phyloP scores from a whole-genome alignment of 37 sponge, comb jelly and placozoan species.

The Diacarnus erythraeanus region DNA sequence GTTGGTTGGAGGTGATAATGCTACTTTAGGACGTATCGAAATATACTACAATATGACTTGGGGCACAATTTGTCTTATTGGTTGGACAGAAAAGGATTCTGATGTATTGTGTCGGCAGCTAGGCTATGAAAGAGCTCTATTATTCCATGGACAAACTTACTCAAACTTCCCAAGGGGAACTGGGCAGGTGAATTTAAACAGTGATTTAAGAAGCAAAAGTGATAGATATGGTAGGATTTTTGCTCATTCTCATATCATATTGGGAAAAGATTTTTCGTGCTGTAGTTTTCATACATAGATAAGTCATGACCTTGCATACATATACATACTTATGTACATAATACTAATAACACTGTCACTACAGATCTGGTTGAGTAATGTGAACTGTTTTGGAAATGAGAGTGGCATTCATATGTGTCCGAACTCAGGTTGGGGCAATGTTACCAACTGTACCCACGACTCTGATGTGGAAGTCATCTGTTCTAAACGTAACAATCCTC shows the following conservation, averaged over 20 bases:
- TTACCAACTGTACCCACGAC: constrained; percentile 9
- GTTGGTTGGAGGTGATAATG: constrained; percentile 28
- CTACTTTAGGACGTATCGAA: constrained; percentile 53
- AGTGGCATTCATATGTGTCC: constrained; percentile 29
- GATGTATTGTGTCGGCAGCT: constrained; percentile 47
- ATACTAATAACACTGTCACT: no score
- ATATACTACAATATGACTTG: constrained; percentile 56
- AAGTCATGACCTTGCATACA: no score
- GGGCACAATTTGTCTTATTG: constrained; percentile 63
- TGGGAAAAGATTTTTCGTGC: no score
- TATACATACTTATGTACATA: no score
- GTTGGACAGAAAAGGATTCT: constrained; percentile 30
- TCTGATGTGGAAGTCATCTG: constrained; percentile 39
- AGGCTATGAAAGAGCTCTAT: constrained; percentile 43
- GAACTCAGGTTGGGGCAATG: constrained; percentile 26
- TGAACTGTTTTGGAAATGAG: constrained; percentile 58
- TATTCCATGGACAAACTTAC: background rate
- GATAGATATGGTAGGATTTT: no score
- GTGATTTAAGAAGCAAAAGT: no score
- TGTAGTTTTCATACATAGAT: no score
- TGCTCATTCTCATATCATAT: no score
- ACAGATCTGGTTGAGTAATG: constrained; percentile 65
- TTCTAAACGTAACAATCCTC: constrained; percentile 6
- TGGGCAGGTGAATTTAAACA: constrained; percentile 15
- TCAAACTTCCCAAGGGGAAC: constrained; percentile 26